A percentile compares a stretch with the other conserved stretches of the same genome.
Evolutionary conservation across 2,797 vertebrate species (phyloP).

Genomic region (Anolis apletophallus): DNA sequence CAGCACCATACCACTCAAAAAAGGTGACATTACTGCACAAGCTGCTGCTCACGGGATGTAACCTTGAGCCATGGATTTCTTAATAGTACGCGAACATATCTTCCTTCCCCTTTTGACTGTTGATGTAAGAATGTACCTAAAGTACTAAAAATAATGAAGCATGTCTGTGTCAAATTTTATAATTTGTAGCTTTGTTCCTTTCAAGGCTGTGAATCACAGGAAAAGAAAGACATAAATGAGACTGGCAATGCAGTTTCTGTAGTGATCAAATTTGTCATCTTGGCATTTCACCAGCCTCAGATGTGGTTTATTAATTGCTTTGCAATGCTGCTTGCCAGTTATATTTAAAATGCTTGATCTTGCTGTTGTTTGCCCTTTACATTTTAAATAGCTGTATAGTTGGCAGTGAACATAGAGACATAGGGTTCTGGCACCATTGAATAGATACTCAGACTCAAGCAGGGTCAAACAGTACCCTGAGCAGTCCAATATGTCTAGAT

Average conservation of each 20-base stretch:
- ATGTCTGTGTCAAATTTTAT: slow-evolving; percentile 11
- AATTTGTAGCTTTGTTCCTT: slow-evolving; percentile 43
- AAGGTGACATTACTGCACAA: slow-evolving; percentile 23
- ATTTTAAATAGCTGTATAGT: background rate
- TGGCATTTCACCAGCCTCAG: background rate
- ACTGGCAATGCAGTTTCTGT: slow-evolving; percentile 6
- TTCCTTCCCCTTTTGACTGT: background rate
- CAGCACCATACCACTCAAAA: background rate
- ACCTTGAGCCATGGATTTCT: background rate
- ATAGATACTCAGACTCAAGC: background rate
- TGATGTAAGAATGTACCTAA: background rate
- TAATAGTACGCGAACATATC: background rate
- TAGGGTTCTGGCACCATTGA: background rate
- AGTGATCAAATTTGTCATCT: slow-evolving; percentile 14
- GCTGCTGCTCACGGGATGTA: background rate
- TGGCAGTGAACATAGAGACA: background rate
- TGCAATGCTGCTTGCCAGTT: slow-evolving; percentile 23
- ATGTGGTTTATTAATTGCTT: slow-evolving; percentile 53
- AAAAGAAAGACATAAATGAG: background rate
- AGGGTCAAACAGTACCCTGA: background rate
- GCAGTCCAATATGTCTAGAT: background rate
- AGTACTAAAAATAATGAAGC: slow-evolving; percentile 4
- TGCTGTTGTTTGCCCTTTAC: slow-evolving; percentile 25
- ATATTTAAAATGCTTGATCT: background rate
- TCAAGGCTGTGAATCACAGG: slow-evolving; percentile 20